Base-by-base conservation (phyloP, 2,888 invertebrate species). In the Beris chalybata region DNA sequence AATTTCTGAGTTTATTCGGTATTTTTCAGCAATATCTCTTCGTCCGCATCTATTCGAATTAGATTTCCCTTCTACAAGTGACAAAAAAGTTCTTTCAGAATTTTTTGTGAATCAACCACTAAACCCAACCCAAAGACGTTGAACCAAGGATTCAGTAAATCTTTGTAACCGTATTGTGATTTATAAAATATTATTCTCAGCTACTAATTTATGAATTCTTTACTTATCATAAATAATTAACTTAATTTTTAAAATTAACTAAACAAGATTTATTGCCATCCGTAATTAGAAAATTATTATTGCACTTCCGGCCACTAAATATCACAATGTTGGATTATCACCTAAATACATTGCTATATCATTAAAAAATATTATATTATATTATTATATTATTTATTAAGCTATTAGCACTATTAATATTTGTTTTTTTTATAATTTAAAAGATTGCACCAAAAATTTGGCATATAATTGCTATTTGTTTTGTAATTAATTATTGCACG, bases 261-360 rank as follows among this genome's bases (percentile, higher is more conserved):
- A 58, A 29, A 56, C 22, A n/a, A 58, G 30, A 43, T 63, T 32
- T 31, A 64, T 65, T 57, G 65, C 65, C 65, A 57, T 65, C 64
- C 38, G 64, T 64, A 29, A 32, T 53, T 45, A 56, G 47, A 45
- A 56, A 56, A 61, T 61, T 64, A 54, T 61, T 70, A 70, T 70
- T 70, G 70, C 70, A 70, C 68, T 48, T 67, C 66, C 67, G 67
- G 67, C 70, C 67, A 63, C 54, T 63, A 63, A 64, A 66, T 70
- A 70, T 70, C 70, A 70, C 70, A 68, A 52, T 68, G 45, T 61
- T 66, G 55, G 45, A 30, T 63, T 38, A 13, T 48, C 22, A 52
- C 12, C 7, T 32, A 47, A 9, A 9, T 53, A 12, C 22, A 15
- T 63, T 11, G 13, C 44, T 54, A 53, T 30, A 50, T 43, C 12